Evolutionary conservation across 2,888 invertebrate genomes (phyloP), one percentile per base, ranked within the genome.

Genomic region (Stenolophus ochropezus): DNA sequence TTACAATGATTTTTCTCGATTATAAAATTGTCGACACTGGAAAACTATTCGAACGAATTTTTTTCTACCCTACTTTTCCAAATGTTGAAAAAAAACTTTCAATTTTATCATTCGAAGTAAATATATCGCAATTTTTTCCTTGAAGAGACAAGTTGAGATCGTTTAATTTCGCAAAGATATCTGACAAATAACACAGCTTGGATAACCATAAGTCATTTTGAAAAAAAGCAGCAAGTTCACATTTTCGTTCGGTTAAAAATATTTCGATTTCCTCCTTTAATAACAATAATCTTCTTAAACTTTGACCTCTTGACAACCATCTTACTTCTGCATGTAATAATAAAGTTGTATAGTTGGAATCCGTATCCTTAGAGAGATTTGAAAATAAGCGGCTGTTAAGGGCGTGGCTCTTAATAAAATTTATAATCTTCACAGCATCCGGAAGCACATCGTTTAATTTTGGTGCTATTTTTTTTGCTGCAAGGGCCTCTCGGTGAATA

Each of bases 401-500:
- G n/a, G n/a, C n/a, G n/a, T n/a, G n/a, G n/a, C n/a, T n/a, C n/a
- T n/a, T 85, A 82, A 85, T 86, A 83, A 84, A 85, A 83, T 85
- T 85, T 79, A 85, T 83, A 81, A 85, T 83, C 78, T 84, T 83
- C 79, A 84, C 84, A 81, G 81, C 83, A 83, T 84, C 83, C 58
- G 82, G 69, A 82, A 86, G 81, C 82, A 85, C 84, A 82, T 78
- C 82, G 82, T 84, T 84, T 75, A 84, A 84, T 83, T 85, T 83
- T 83, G 82, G 81, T 83, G 83, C 81, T 82, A 85, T 65, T 83
- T 84, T 84, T 84, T 84, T 84, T 82, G 83, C 84, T 82, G 83
- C 85, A 83, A 86, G 84, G 16, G 83, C 83, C 84, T 85, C 84
- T 82, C 85, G 83, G 82, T 85, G 85, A 83, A 84, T 83, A 82